phyloP scores from a whole-genome alignment of 1,140 invertebrate genomes.

The Geopemphigus sp. region DNA sequence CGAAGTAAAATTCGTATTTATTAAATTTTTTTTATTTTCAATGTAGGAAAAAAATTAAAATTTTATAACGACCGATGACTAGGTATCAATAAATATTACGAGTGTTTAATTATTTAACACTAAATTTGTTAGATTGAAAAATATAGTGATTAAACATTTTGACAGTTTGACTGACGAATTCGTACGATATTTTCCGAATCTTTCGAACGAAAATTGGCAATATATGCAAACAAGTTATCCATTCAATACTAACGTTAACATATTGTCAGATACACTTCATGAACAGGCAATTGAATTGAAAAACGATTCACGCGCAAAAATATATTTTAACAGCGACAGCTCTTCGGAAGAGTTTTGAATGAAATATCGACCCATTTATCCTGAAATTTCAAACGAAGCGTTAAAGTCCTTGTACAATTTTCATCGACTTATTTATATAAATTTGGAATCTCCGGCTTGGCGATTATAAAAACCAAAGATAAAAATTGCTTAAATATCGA shows the following conservation, averaged over 20 bases:
- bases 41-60: too few relatives aligned
- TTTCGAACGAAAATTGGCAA: constrained; percentile 39
- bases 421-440: constrained; percentile 52
- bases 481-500: neutral
- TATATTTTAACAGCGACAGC: constrained; percentile 12
- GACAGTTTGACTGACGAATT: constrained; percentile 18
- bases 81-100: too few relatives aligned
- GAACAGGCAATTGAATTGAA: constrained; percentile 9
- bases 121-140: neutral
- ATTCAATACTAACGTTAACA: constrained; percentile 42
- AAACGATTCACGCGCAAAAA: constrained; percentile 36
- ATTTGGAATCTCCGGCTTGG: constrained; percentile 51
- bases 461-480: constrained; percentile 50
- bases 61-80: too few relatives aligned
- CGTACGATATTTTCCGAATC: constrained; percentile 38
- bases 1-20: too few relatives aligned
- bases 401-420: constrained; percentile 50
- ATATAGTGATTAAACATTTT: constrained; percentile 5
- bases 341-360: constrained; percentile 45
- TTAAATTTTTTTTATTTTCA: too few relatives aligned
- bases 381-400: constrained; percentile 41
- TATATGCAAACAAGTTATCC: constrained; percentile 37
- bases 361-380: constrained; percentile 43
- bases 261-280: constrained; percentile 2
- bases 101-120: too few relatives aligned